Evolutionary conservation across 2,888 invertebrate species (phyloP).

Genomic region (Polydrusus pterygomalis): DNA sequence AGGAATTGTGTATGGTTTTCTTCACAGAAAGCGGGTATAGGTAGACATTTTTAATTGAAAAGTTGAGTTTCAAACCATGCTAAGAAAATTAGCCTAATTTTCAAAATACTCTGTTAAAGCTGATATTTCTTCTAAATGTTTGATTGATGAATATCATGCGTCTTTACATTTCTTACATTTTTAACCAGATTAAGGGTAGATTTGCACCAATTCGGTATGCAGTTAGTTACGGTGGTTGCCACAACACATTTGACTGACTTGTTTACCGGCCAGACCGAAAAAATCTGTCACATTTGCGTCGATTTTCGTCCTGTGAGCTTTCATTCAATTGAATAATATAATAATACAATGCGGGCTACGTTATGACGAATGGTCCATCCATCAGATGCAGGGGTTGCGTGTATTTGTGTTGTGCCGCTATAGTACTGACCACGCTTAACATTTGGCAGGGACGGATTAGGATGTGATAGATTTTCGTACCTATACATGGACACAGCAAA

Average conservation of each 20-base stretch:
- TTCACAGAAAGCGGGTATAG: too few species aligned
- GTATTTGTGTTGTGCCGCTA: conserved; percentile 49
- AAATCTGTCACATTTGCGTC: conserved; percentile 70
- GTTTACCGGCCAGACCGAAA: conserved; percentile 66
- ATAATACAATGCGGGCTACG: conserved; percentile 67
- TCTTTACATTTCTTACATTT: conserved; percentile 19
- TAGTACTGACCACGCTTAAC: conserved; percentile 45
- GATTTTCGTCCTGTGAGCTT: conserved; percentile 62
- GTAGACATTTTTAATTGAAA: too few species aligned
- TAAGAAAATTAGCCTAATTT: too few species aligned
- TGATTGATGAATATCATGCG: neutral
- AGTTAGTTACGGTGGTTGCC: conserved; percentile 61
- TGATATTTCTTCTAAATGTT: neutral
- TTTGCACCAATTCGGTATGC: conserved; percentile 52
- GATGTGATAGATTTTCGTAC: neutral
- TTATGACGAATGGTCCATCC: conserved; percentile 70
- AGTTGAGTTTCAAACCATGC: too few species aligned
- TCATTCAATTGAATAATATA: conserved; percentile 48
- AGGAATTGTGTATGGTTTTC: too few species aligned
- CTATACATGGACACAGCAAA: too few species aligned
- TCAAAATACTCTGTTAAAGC: too few species aligned
- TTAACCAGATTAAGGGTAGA: conserved; percentile 38
- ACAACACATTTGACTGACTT: conserved; percentile 62
- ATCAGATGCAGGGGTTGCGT: conserved; percentile 65
- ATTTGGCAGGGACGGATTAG: conserved; percentile 60